Evolutionary conservation across 2,113 vertebrate species (phyloP), one percentile per base, ranked within the genome.

Genomic region (Megaleporinus macrocephalus): DNA sequence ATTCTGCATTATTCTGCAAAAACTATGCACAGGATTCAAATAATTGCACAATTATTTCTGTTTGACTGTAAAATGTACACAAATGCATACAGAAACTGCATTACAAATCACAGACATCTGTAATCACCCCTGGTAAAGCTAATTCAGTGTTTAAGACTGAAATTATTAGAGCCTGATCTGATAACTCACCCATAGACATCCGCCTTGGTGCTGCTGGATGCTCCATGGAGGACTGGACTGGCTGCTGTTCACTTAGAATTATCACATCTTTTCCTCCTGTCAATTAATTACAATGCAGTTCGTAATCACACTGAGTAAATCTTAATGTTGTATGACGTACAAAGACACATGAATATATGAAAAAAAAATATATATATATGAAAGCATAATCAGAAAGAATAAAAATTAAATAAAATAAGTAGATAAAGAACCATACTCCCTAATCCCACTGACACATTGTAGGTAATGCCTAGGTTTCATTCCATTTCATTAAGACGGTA

Each of bases 391-490:
- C 18, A 6, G 14, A 72, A 65, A 26, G 18, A 11, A 73, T 27
- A 75, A 61, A 27, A 20, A 55, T 5, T 22, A 16, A 22, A 22
- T 22, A 4, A 1, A 76, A 61, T 55, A 12, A 68, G 61, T 66
- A 80, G 30, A 36, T 44, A 44, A 44, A 66, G 29, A 81, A 55
- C 77, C 85, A 24, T 86, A 86, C 85, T 86, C 68, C 74, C 81
- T 29, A 86, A 61, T 86, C 85, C 85, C 26, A 86, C 81, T 74
- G 85, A 83, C 68, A 86, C 85, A 57, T 81, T 83, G 82, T 86
- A 86, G 69, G 85, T 83, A 59, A 86, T 51, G 53, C 85, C 85
- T 86, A 51, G 49, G 61, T 22, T 79, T 59, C 62, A 69, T 7
- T 27, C 53, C 36, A 33, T 29, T 33, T 47, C 63, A 41, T 76